These are phyloP conservation scores for Zingel zingel DNA, from an alignment of 2,113 vertebrate species.

Conservation along the genomic window DNA sequence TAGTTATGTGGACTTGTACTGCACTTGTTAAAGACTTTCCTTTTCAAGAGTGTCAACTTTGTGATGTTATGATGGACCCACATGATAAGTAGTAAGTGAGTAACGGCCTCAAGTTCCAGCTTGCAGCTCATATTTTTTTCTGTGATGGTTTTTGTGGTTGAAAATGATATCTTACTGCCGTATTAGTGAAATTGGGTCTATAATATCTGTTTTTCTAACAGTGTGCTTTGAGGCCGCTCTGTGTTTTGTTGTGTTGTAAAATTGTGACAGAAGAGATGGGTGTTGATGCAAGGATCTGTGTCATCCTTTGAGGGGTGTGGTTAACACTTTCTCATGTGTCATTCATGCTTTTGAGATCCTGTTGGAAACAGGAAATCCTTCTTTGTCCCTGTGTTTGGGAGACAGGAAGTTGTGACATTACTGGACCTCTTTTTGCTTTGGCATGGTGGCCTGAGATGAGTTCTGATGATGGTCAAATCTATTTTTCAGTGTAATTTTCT, in stretches of 20 bases:
- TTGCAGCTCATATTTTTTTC: not conserved
- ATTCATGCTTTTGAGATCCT: slow-evolving; percentile 63
- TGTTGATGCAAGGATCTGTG: slow-evolving; percentile 7
- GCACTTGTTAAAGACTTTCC: not conserved
- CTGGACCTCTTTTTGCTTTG: slow-evolving; percentile 12
- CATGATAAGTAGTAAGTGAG: not conserved
- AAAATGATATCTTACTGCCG: not conserved
- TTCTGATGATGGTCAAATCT: not conserved
- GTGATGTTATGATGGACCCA: not conserved
- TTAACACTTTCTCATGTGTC: slow-evolving; percentile 47
- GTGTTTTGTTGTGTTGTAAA: not conserved
- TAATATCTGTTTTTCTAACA: not conserved
- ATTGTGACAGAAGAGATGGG: not conserved
- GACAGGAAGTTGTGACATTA: slow-evolving; percentile 57
- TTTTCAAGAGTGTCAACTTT: not conserved
- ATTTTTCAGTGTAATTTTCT: not conserved
- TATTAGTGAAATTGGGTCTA: not conserved
- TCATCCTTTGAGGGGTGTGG: slow-evolving; percentile 10
- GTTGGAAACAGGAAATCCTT: slow-evolving; percentile 72
- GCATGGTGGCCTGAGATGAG: slow-evolving; percentile 9
- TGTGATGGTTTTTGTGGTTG: not conserved
- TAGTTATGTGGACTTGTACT: not conserved
- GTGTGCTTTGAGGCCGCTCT: not conserved
- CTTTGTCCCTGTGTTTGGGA: slow-evolving; percentile 32
- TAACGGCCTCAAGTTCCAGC: not conserved